These are phyloP conservation scores for Drosophila guanche DNA, from an alignment of 1,140 invertebrate species.

Conservation along the genomic window DNA sequence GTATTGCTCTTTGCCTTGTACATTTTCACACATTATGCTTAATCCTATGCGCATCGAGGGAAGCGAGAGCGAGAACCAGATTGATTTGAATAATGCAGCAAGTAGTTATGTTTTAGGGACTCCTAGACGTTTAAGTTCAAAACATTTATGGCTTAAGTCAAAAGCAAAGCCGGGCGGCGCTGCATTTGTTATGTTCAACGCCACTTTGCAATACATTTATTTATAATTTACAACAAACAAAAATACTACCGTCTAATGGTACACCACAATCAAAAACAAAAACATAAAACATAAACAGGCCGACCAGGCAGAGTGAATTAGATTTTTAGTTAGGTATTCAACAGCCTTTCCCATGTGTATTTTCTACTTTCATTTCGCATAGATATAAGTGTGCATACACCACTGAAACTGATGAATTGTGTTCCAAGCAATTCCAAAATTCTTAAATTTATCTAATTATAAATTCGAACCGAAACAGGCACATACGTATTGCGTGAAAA, in stretches of 20 bases:
- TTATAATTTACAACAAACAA: conserved; percentile 62
- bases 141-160: conserved; percentile 76
- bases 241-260: conserved; percentile 41
- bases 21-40: conserved; percentile 64
- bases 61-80: conserved; percentile 24
- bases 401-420: conserved; percentile 47
- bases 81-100: conserved; percentile 36
- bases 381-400: conserved; percentile 50
- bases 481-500: conserved; percentile 39
- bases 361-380: conserved; percentile 35
- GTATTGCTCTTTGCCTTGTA: conserved; percentile 78
- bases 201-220: conserved; percentile 78
- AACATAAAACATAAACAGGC: conserved; percentile 33
- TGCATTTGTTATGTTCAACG: conserved; percentile 52
- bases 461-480: conserved; percentile 48
- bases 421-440: conserved; percentile 73
- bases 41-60: conserved; percentile 3
- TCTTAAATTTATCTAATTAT: conserved; percentile 72
- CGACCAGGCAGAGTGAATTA: conserved; percentile 58
- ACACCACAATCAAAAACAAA: conserved; percentile 69
- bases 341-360: conserved; percentile 35
- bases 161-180: conserved; percentile 67
- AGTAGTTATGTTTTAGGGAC: conserved; percentile 51
- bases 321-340: conserved; percentile 58
- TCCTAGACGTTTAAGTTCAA: conserved; percentile 60